Conservation (phyloP, 2,113 vertebrate species). For the Brachyhypopomus occidentalis region DNA sequence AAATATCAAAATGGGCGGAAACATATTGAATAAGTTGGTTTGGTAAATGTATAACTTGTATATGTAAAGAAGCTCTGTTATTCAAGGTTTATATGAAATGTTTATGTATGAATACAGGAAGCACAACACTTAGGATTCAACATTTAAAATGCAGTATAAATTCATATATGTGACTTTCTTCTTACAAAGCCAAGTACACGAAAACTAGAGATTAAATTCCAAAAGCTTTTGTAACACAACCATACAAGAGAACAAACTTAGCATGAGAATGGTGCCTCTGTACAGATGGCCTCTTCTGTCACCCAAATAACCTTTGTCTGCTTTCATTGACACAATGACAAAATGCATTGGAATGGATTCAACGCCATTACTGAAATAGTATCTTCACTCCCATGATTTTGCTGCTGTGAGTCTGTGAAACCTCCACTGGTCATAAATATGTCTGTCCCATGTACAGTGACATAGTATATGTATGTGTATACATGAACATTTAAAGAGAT, state of each 20-base stretch:
- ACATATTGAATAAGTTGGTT: slow-evolving; percentile 86
- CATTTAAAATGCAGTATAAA: slow-evolving; percentile 66
- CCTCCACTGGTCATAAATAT: neutral
- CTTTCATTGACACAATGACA: neutral
- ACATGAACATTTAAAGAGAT: neutral
- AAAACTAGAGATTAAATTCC: neutral
- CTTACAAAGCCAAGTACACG: slow-evolving; percentile 42
- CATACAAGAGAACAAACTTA: neutral
- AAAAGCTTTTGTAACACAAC: neutral
- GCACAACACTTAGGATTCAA: slow-evolving; percentile 75
- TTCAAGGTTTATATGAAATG: slow-evolving; percentile 84
- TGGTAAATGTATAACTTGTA: slow-evolving; percentile 86
- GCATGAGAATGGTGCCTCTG: neutral
- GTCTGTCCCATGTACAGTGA: neutral
- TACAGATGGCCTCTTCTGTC: neutral
- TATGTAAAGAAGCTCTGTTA: slow-evolving; percentile 82
- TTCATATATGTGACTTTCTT: slow-evolving; percentile 64
- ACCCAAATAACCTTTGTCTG: neutral
- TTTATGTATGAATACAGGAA: slow-evolving; percentile 77
- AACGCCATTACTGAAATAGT: neutral
- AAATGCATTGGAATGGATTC: neutral
- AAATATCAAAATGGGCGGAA: slow-evolving; percentile 75
- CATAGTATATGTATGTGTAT: neutral
- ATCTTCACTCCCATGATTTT: slow-evolving; percentile 1
- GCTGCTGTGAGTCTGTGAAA: slow-evolving; percentile 6